Conservation (phyloP, 2,113 vertebrate genomes). For the Clarias macrocephalus region DNA sequence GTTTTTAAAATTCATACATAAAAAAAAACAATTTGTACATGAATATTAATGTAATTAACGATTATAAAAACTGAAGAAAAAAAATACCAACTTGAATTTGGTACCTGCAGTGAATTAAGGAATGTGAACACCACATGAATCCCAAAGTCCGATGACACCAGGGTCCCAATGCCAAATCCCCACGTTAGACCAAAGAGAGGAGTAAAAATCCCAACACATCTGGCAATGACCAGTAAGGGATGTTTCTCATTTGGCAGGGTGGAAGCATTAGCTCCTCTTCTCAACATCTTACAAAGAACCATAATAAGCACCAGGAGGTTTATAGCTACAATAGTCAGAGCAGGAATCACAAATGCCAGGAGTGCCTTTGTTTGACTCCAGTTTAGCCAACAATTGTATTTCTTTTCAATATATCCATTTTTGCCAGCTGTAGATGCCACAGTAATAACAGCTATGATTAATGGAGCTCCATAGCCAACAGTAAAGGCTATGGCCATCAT, state of each 20-base stretch:
- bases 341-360: constrained; percentile 79
- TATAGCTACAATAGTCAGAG: constrained; percentile 75
- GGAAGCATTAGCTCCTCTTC: constrained; percentile 64
- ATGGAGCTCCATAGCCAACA: constrained; percentile 81
- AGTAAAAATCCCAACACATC: constrained; percentile 34
- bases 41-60: neutral
- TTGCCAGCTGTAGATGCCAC: constrained; percentile 74
- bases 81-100: neutral
- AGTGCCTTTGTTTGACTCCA: constrained; percentile 76
- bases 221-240: constrained; percentile 20
- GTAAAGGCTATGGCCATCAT: constrained; percentile 74
- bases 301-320: constrained; percentile 78
- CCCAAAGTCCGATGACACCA: neutral
- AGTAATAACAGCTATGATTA: constrained; percentile 80
- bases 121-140: constrained; percentile 24
- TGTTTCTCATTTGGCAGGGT: constrained; percentile 56
- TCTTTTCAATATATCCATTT: constrained; percentile 66
- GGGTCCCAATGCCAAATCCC: constrained; percentile 38
- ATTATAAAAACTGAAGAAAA: neutral
- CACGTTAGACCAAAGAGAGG: constrained; percentile 38
- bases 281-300: constrained; percentile 78
- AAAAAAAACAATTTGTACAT: neutral
- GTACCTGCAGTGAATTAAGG: constrained; percentile 36
- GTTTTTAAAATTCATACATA: neutral
- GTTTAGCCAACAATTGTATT: constrained; percentile 81